Percentiles rank a stretch among this genome's conserved stretches.
These are phyloP conservation scores for Teleopsis dalmanni DNA, from an alignment of 1,140 invertebrate species.

Conservation along the genomic window DNA sequence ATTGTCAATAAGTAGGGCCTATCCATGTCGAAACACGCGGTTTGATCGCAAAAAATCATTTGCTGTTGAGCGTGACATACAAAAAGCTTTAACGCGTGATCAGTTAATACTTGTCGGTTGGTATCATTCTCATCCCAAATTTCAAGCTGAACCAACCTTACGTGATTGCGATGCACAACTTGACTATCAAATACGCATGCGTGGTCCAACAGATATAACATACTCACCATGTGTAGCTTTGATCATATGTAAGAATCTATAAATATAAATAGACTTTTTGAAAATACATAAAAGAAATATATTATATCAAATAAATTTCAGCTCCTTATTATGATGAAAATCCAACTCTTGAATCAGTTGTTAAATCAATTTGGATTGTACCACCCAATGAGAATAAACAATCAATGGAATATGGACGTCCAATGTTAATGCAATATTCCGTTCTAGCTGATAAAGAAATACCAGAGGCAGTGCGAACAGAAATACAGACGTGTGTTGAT, in stretches of 20 bases:
- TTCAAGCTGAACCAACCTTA: slow-evolving; percentile 79
- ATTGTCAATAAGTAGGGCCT: slow-evolving; percentile 78
- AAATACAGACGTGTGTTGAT: slow-evolving; percentile 79
- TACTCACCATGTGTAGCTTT: slow-evolving; percentile 90
- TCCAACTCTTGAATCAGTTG: slow-evolving; percentile 66
- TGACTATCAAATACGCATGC: slow-evolving; percentile 92
- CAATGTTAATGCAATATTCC: slow-evolving; percentile 81
- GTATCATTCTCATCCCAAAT: slow-evolving; percentile 94
- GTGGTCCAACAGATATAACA: slow-evolving; percentile 76
- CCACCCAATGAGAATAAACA: slow-evolving; percentile 86
- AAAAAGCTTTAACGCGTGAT: slow-evolving; percentile 69
- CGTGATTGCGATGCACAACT: slow-evolving; percentile 86
- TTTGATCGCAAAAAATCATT: slow-evolving; percentile 65
- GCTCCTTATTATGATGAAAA: slow-evolving; percentile 80
- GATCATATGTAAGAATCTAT: slow-evolving; percentile 69
- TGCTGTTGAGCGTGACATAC: slow-evolving; percentile 72
- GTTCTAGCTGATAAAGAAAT: slow-evolving; percentile 75
- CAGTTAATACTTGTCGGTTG: slow-evolving; percentile 81
- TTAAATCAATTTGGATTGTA: slow-evolving; percentile 89
- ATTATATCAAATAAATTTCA: too few species aligned
- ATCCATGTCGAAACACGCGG: slow-evolving; percentile 78
- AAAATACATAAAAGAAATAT: too few species aligned
- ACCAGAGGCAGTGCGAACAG: slow-evolving; percentile 71
- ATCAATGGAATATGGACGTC: slow-evolving; percentile 76
- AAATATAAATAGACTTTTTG: neutral